These are phyloP conservation scores for Spheniscus mendiculus DNA, from an alignment of 2,113 vertebrate genomes.

Conservation along the genomic window DNA sequence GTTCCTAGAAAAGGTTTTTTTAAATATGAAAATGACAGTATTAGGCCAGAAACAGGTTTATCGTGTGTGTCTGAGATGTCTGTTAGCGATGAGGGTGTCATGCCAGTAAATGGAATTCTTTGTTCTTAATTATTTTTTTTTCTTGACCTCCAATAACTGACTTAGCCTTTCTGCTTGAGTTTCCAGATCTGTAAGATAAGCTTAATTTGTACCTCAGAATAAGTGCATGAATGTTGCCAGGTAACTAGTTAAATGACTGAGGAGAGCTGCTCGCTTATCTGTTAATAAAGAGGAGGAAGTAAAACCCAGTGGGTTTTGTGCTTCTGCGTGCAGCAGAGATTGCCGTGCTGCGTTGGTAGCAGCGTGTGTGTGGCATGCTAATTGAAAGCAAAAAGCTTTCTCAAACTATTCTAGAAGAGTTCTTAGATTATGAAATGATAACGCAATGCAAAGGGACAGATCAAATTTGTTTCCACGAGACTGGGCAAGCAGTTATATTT, in stretches of 20 bases:
- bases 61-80: background rate
- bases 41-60: background rate
- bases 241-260: background rate
- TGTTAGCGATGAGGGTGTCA: background rate
- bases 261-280: background rate
- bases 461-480: background rate
- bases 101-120: background rate
- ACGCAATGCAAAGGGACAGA: background rate
- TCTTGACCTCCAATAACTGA: background rate
- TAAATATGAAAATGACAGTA: background rate
- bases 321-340: background rate
- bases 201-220: background rate
- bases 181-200: background rate
- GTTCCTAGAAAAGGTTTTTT: background rate
- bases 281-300: background rate
- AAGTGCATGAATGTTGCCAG: background rate
- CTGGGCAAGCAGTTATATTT: background rate
- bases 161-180: background rate
- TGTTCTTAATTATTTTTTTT: background rate
- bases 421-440: background rate
- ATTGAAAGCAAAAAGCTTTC: background rate
- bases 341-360: background rate
- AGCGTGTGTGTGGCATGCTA: accelerated
- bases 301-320: background rate
- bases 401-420: background rate